Evolutionary conservation across 2,113 vertebrate genomes (phyloP).

Genomic region (Bombycilla garrulus): DNA sequence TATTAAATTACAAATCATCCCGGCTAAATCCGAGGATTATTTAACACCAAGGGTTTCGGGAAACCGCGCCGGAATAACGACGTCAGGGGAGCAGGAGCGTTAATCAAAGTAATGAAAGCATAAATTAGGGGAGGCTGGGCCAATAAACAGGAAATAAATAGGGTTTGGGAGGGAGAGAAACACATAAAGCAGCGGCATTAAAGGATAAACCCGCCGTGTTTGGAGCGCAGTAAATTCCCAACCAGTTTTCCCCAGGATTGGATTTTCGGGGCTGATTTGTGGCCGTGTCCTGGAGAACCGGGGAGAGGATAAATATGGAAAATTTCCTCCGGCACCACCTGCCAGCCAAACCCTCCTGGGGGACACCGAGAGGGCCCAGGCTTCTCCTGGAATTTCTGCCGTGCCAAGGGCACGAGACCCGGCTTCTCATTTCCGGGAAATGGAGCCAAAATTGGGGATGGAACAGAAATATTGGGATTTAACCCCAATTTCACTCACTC

Average conservation of each 20-base stretch:
- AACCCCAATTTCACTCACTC: fast-evolving
- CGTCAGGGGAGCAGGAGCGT: background rate
- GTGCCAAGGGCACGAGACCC: fast-evolving
- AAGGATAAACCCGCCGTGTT: background rate
- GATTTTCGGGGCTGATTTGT: slow-evolving; percentile 5
- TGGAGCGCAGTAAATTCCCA: background rate
- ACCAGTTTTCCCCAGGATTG: background rate
- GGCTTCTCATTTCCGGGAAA: fast-evolving
- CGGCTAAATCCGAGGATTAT: background rate
- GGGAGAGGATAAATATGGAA: background rate
- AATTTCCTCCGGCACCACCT: background rate
- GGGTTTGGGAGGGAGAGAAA: background rate
- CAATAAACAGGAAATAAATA: slow-evolving; percentile 35
- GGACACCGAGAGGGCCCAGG: background rate
- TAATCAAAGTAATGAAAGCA: slow-evolving; percentile 36
- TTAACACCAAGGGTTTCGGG: background rate
- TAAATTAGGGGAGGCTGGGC: slow-evolving; percentile 26
- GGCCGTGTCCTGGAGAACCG: background rate
- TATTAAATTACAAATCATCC: slow-evolving; percentile 26
- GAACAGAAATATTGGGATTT: background rate
- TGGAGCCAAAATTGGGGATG: fast-evolving
- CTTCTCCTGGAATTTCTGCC: background rate
- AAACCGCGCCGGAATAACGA: background rate
- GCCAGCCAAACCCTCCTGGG: background rate
- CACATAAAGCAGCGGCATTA: background rate